Evolutionary conservation across 2,113 vertebrate genomes (phyloP).

Genomic region (Notiomystis cincta): DNA sequence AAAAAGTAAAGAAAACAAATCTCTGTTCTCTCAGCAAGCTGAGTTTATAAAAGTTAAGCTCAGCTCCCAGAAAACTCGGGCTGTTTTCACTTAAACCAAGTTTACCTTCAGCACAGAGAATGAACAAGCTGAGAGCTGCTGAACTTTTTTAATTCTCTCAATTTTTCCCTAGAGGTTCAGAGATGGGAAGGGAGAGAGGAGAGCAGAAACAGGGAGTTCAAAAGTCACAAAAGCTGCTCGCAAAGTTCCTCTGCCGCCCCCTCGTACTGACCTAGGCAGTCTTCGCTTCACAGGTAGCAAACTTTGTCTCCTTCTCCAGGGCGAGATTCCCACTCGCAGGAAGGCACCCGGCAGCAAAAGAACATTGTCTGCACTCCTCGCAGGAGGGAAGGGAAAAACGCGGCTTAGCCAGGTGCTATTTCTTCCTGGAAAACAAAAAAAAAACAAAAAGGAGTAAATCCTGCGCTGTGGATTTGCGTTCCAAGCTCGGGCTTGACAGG

Average conservation of each 20-base stretch:
- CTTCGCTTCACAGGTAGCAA: conserved; percentile 66
- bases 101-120: not conserved
- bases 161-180: not conserved
- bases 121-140: not conserved
- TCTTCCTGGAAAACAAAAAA: too few species aligned
- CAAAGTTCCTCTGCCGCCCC: conserved; percentile 36
- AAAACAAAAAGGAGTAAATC: conserved; percentile 80
- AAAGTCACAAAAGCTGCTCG: not conserved
- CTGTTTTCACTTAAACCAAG: not conserved
- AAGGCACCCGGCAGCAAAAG: conserved; percentile 32
- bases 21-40: not conserved
- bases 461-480: conserved; percentile 76
- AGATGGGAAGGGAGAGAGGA: not conserved
- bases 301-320: conserved; percentile 67
- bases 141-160: too few species aligned
- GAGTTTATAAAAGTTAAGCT: not conserved
- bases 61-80: not conserved
- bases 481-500: conserved; percentile 83
- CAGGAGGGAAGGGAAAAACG: conserved; percentile 20
- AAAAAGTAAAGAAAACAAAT: not conserved
- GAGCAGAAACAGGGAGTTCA: not conserved
- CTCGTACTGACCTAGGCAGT: conserved; percentile 71
- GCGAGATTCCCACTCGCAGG: conserved; percentile 35
- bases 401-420: conserved; percentile 45
- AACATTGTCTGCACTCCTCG: conserved; percentile 51